Evolutionary conservation across 2,888 invertebrate genomes (phyloP).

Genomic region (Lasioglossum calceatum): DNA sequence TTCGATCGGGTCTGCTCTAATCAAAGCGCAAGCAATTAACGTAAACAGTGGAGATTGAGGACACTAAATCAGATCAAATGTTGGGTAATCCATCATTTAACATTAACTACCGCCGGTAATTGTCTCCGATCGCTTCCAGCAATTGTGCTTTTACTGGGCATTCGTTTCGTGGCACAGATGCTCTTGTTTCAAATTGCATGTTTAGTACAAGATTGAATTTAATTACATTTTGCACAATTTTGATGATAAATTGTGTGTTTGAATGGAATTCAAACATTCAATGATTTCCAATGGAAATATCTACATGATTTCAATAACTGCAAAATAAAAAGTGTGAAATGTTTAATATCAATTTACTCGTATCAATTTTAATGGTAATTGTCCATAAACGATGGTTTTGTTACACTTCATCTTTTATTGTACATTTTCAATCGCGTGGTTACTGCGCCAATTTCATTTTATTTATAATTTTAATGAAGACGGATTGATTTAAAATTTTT

Average conservation of each 20-base stretch:
- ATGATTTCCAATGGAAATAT: not conserved
- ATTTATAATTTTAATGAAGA: not conserved
- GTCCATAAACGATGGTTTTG: no score
- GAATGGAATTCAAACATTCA: no score
- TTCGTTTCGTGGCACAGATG: not conserved
- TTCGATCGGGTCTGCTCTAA: constrained; percentile 62
- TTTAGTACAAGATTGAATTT: no score
- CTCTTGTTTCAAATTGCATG: no score
- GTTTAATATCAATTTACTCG: not conserved
- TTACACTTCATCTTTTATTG: not conserved
- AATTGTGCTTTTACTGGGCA: constrained; percentile 19
- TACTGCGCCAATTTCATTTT: no score
- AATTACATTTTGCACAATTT: no score
- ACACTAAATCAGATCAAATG: constrained; percentile 69
- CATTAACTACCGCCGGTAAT: constrained; percentile 41
- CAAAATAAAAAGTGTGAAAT: not conserved
- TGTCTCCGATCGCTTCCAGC: constrained; percentile 28
- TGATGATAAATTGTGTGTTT: no score
- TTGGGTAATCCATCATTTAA: constrained; percentile 68
- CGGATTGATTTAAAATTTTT: no score
- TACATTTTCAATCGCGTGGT: no score
- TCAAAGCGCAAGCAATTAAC: constrained; percentile 71
- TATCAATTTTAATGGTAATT: not conserved
- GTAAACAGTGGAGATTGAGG: constrained; percentile 72
- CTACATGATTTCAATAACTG: not conserved